Percentiles rank a stretch among this genome's conserved stretches.
Conservation (phyloP, 64 coral and sea anemone genomes). For the Montipora efflorescens region DNA sequence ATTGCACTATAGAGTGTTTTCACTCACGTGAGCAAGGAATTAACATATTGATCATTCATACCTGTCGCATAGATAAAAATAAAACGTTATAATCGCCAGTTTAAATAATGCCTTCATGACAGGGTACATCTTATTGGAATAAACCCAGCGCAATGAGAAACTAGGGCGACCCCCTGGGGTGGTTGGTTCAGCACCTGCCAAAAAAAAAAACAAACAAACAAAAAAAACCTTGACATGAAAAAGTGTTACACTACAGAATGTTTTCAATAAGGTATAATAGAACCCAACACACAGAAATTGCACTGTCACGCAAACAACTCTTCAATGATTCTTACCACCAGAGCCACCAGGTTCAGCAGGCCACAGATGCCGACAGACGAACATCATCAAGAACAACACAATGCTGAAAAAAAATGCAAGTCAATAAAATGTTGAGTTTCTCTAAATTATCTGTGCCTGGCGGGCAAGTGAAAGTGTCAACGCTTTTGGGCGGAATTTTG, state of each 20-base stretch:
- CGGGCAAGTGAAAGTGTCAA: no score
- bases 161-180: slow-evolving; percentile 73
- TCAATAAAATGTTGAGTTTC: not conserved
- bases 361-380: slow-evolving; percentile 71
- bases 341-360: slow-evolving; percentile 63
- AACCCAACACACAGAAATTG: no score
- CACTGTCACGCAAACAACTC: no score
- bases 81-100: slow-evolving; percentile 87
- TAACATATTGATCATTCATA: not conserved
- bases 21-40: no score
- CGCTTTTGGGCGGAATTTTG: no score
- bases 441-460: no score
- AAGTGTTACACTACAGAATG: not conserved
- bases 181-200: slow-evolving; percentile 68
- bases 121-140: slow-evolving; percentile 89
- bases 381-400: slow-evolving; percentile 89
- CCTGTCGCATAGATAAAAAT: slow-evolving; percentile 94
- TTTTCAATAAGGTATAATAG: no score
- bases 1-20: no score
- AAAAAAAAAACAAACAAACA: no score
- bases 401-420: slow-evolving; percentile 62
- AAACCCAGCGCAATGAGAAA: slow-evolving; percentile 90
- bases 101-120: slow-evolving; percentile 85
- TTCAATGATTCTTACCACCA: slow-evolving; percentile 54
- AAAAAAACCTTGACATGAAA: not conserved